Percentiles rank a stretch among this genome's conserved stretches.
Conservation (phyloP, 2,113 vertebrate species). For the Sphaerodactylus townsendi region DNA sequence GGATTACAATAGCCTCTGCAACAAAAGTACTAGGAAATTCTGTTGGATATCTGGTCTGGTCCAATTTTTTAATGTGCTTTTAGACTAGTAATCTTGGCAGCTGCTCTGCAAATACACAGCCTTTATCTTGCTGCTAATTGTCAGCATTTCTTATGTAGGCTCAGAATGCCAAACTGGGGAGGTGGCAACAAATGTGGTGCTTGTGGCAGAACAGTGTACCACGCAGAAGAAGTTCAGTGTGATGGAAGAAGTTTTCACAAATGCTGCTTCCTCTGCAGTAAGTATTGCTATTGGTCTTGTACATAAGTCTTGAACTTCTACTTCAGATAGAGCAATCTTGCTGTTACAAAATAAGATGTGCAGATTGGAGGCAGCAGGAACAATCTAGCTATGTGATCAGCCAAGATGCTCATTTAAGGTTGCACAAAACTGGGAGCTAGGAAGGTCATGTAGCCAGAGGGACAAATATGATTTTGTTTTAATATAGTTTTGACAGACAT, state of each 20-base stretch:
- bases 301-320: neutral
- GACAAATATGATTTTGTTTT: too few species aligned
- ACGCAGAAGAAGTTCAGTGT: slow-evolving; percentile 94
- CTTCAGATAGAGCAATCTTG: neutral
- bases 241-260: slow-evolving; percentile 93
- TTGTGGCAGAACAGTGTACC: slow-evolving; percentile 88
- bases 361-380: neutral
- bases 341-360: neutral
- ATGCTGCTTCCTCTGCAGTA: slow-evolving; percentile 94
- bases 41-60: neutral
- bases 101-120: fast-evolving
- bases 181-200: slow-evolving; percentile 90
- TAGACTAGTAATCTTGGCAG: fast-evolving
- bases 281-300: slow-evolving; percentile 64
- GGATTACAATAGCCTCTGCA: neutral
- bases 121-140: neutral
- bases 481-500: too few species aligned
- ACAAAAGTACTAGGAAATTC: neutral
- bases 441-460: too few species aligned
- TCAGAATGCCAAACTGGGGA: slow-evolving; percentile 92
- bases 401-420: neutral
- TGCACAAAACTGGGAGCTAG: neutral
- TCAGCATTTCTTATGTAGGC: slow-evolving; percentile 41
- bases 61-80: neutral
- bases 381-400: neutral